Percentiles rank a stretch among this genome's conserved stretches.
Evolutionary conservation across 2,113 vertebrate genomes (phyloP).

Genomic region (Nothocercus julius): DNA sequence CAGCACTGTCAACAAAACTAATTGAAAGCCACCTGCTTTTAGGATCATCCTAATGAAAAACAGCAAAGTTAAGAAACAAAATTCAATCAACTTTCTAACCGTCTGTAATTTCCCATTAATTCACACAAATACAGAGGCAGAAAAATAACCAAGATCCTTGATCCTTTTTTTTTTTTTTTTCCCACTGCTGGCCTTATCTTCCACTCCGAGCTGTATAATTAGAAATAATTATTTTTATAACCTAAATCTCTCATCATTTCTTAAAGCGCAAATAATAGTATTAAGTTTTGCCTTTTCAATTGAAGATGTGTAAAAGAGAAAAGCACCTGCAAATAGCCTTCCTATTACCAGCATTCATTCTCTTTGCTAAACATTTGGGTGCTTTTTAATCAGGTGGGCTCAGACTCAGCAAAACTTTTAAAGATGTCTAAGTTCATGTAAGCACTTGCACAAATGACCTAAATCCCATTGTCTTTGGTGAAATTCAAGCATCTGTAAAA

Average conservation of each 20-base stretch:
- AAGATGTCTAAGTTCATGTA: background rate
- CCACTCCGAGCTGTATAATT: background rate
- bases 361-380: background rate
- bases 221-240: constrained; percentile 38
- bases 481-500: background rate
- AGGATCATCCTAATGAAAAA: constrained; percentile 61
- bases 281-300: background rate
- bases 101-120: constrained; percentile 49
- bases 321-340: background rate
- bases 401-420: constrained; percentile 21
- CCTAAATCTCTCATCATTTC: constrained; percentile 1
- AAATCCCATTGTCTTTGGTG: background rate
- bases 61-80: constrained; percentile 48
- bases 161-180: background rate
- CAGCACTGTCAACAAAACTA: constrained; percentile 59
- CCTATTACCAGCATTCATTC: background rate
- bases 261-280: background rate
- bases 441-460: background rate
- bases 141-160: background rate
- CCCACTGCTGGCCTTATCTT: background rate
- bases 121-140: constrained; percentile 19
- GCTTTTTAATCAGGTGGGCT: background rate
- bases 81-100: constrained; percentile 53
- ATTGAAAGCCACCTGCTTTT: constrained; percentile 61
- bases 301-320: background rate